A percentile compares a stretch with the other conserved stretches of the same genome.
Evolutionary conservation across 2,888 invertebrate species (phyloP).

Genomic region (Volucella inflata): DNA sequence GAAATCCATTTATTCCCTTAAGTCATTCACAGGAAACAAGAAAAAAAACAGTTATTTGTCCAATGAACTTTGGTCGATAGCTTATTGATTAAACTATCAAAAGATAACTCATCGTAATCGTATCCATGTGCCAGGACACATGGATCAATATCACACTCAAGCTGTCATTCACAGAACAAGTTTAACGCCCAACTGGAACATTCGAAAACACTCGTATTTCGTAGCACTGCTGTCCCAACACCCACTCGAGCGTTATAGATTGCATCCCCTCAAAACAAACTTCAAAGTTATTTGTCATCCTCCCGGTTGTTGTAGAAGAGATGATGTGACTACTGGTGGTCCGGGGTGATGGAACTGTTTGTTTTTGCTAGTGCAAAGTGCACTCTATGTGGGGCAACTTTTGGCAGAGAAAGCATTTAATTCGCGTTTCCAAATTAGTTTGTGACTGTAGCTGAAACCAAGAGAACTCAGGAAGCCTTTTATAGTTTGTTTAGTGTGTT

Average conservation of each 20-base stretch:
- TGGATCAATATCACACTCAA: conserved; percentile 4
- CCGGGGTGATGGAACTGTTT: neutral
- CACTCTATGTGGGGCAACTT: conserved; percentile 18
- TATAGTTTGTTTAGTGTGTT: no score
- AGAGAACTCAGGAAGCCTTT: neutral
- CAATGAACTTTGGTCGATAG: no score
- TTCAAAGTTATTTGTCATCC: conserved; percentile 29
- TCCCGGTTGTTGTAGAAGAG: neutral
- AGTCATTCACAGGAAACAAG: no score
- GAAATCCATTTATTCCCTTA: no score
- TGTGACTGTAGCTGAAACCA: conserved; percentile 18
- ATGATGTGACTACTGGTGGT: neutral
- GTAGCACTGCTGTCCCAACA: neutral
- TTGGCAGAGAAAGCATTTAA: conserved; percentile 27
- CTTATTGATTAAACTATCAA: conserved; percentile 38
- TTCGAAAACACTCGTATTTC: neutral
- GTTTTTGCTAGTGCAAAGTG: neutral
- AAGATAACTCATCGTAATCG: conserved; percentile 6
- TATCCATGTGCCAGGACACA: conserved; percentile 3
- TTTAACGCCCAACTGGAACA: neutral
- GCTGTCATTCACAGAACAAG: conserved; percentile 15
- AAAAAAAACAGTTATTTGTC: no score
- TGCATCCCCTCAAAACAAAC: conserved; percentile 27
- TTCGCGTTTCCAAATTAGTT: conserved; percentile 49
- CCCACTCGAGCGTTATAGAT: conserved; percentile 24